Percentiles rank a stretch among this genome's conserved stretches.
These are phyloP conservation scores for Intellagama lesueurii DNA, from an alignment of 2,797 vertebrate genomes.

Conservation along the genomic window DNA sequence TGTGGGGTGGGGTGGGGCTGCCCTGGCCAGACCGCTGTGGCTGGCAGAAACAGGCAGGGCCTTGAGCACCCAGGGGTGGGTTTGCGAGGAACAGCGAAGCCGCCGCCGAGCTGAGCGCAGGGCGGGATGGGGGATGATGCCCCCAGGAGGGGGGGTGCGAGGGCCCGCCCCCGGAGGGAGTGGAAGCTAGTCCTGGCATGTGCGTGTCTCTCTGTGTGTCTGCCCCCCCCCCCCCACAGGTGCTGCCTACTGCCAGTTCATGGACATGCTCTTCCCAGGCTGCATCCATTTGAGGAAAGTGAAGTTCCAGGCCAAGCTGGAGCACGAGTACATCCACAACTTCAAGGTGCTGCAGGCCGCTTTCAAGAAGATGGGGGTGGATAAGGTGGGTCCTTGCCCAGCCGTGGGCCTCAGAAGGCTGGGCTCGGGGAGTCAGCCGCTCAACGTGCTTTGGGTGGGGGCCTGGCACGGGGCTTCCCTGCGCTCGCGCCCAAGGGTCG, in stretches of 20 bases:
- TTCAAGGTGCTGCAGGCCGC: constrained; percentile 96
- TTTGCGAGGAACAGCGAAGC: not conserved
- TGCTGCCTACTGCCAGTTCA: constrained; percentile 95
- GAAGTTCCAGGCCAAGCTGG: constrained; percentile 93
- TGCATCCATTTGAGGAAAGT: constrained; percentile 93
- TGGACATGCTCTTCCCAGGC: constrained; percentile 98
- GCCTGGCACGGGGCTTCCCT: too few species aligned
- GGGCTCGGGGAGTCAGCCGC: too few species aligned
- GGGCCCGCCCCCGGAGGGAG: not conserved
- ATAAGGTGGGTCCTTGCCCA: constrained; percentile 84
- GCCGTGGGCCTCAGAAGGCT: too few species aligned
- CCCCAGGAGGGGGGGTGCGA: not conserved
- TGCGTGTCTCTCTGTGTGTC: not conserved
- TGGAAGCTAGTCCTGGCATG: not conserved
- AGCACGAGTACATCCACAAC: constrained; percentile 95
- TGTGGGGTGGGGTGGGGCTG: not conserved
- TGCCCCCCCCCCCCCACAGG: constrained; percentile 68
- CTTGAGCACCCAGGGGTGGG: not conserved
- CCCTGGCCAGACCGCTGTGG: too few species aligned
- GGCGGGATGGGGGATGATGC: too few species aligned
- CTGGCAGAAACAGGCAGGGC: not conserved
- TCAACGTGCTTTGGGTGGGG: too few species aligned
- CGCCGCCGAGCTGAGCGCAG: not conserved
- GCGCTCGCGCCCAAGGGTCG: too few species aligned
- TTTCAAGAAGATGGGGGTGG: constrained; percentile 96